Base-by-base conservation (phyloP, 2,888 invertebrate genomes). In the Caenorhabditis sinica region DNA sequence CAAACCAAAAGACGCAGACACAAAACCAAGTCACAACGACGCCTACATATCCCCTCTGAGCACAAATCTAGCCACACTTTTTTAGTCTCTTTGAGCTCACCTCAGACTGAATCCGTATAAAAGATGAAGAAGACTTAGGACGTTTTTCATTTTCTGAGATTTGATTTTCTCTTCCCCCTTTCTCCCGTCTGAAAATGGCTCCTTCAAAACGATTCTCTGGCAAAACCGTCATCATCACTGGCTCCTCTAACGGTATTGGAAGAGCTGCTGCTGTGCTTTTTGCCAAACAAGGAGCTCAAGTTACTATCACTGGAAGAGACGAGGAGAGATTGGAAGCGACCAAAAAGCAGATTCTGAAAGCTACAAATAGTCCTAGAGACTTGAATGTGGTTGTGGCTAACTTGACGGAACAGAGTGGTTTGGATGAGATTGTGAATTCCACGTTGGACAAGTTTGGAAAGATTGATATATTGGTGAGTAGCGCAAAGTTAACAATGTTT, bases 381-480 rank as follows among this genome's bases (percentile, higher is more conserved):
- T 43, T 82, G 23, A 43, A 74, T 17, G 51, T 45, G 17, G 61
- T 85, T 6, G 45, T 74, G 25, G 82, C 82, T 8, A 77, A 85
- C 40, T 61, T 85, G 25, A 72, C 79, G 33, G 68, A 66, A 28
- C 4, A 28, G 6, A 30, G 20, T 8, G 68, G 77, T 0, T 77
- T 76, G 36, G 68, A 85, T 36, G 77, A 53, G 36, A 36, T 85
- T 4, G 58, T 85, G 53, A 36, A 49, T 0, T 61, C 72, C 1
- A 82, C 85, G 53, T n/a, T 85, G 13, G 60, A 30, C 30, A 76
- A 25, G 33, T 68, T n/a, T 80, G 33, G 65, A 20, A 51, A 51
- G 4, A 53, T 53, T 53, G 72, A 80, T 40, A 71, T 80, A 20
- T 30, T 80, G 20, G 80, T 80, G 28, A 63, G 71, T 17, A n/a